Evolutionary conservation across 2,797 vertebrate genomes (phyloP).

Genomic region (Pristis pectinata): DNA sequence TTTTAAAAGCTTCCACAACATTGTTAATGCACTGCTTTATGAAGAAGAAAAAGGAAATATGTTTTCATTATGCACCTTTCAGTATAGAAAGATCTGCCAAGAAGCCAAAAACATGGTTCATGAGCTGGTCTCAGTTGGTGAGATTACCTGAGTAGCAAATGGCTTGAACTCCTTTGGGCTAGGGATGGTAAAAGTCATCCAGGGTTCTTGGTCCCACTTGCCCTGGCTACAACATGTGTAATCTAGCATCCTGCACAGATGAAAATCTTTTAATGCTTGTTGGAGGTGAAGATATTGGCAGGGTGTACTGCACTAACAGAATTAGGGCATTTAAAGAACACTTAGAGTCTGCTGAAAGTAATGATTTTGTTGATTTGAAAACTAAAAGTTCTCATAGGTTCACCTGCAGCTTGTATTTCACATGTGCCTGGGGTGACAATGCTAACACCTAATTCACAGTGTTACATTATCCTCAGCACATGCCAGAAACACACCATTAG

Average conservation of each 20-base stretch:
- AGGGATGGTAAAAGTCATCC: neutral
- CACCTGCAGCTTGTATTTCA: conserved; percentile 27
- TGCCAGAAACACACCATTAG: conserved; percentile 31
- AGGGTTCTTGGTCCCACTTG: neutral
- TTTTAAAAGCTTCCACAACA: neutral
- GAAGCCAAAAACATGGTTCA: neutral
- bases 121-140: neutral
- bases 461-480: conserved; percentile 25
- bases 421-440: conserved; percentile 6
- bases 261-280: neutral
- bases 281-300: neutral
- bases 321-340: neutral
- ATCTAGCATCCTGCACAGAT: neutral
- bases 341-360: neutral
- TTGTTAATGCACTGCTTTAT: neutral
- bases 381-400: neutral
- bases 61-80: neutral
- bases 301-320: neutral
- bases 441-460: conserved; percentile 17
- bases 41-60: neutral
- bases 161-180: neutral
- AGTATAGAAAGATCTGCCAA: no score
- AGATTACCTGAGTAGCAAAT: neutral
- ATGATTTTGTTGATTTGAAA: neutral
- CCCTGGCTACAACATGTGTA: neutral